Percentiles rank a stretch among this genome's conserved stretches.
phyloP scores from a whole-genome alignment of 2,888 invertebrate species.

The Oscheius sp. region DNA sequence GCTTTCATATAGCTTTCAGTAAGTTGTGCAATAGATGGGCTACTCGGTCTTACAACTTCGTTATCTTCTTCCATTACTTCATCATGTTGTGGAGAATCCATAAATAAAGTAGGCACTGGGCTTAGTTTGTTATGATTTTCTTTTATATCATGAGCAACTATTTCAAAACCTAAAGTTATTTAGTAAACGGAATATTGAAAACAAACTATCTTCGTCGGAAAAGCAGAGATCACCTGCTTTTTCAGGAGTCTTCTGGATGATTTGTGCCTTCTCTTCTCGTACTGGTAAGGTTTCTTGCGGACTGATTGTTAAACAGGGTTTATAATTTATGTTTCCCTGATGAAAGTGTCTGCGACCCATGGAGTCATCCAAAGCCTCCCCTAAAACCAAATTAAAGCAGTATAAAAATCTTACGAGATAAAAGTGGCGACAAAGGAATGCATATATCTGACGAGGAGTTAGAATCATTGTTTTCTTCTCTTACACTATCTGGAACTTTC shows the following conservation, averaged over 20 bases:
- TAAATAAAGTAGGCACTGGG: background rate
- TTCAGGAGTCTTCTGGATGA: background rate
- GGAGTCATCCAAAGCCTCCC: background rate
- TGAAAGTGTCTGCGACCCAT: background rate
- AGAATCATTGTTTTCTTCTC: too few species aligned
- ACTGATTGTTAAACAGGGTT: too few species aligned
- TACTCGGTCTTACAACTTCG: too few species aligned
- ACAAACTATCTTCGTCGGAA: conserved; percentile 5
- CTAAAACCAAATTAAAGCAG: background rate
- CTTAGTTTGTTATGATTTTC: background rate
- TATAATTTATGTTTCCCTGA: background rate
- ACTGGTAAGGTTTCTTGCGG: too few species aligned
- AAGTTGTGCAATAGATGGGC: too few species aligned
- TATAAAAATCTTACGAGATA: background rate
- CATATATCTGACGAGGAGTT: background rate
- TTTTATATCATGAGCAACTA: background rate
- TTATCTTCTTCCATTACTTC: too few species aligned
- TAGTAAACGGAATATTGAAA: background rate
- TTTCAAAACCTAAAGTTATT: background rate
- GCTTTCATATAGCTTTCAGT: too few species aligned
- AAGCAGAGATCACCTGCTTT: background rate
- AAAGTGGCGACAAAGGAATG: conserved; percentile 15
- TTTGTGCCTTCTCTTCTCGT: too few species aligned
- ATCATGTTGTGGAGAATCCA: background rate
- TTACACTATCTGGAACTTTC: background rate